Base-by-base conservation (phyloP, 2,113 vertebrate species). In the Ptilonorhynchus violaceus region DNA sequence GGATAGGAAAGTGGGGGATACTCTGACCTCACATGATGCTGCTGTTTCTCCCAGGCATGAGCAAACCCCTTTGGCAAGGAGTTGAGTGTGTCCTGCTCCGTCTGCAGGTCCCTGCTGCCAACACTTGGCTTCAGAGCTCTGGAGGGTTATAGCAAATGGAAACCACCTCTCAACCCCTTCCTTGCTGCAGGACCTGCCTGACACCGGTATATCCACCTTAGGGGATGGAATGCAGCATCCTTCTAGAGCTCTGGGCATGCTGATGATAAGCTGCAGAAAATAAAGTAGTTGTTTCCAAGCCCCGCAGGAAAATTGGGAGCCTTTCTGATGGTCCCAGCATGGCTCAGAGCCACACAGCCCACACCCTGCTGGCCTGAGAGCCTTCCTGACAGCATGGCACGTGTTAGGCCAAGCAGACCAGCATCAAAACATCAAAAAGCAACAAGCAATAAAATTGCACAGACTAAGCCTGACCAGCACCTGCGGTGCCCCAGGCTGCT, bases 341-440 rank as follows among this genome's bases (percentile, higher is more conserved):
- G 10, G n/a, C 30, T 70, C n/a, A 66, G 88, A 83, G 63, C 30
- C 2, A 1, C 46, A 28, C 13, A 92, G 77, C 37, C 22, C 28
- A 58, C n/a, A 46, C 3, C 5, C 39, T 2, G 0, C 4, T 1
- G 4, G 41, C 60, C 50, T 22, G 47, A 63, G 52, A 27, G 4
- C 46, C 46, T 53, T 91, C 75, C 72, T 2, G 0, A 21, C 72
- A 66, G 49, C 5, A 1, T 7, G 31, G 46, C 72, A 80, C 0
- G 0, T 15, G 22, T 35, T 72, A 37, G 41, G 37, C 21, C 66
- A 95, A 74, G 15, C 42, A 33, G 27, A 37, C 56, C 41, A 77
- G 23, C n/a, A 77, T 10, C 64, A 41, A 79, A 55, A 63, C 47
- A 92, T 30, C 80, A 62, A 80, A 95, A 92, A 73, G 10, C 41